Conservation (phyloP, 2,797 vertebrate genomes). For the Neosalanx taihuensis region DNA sequence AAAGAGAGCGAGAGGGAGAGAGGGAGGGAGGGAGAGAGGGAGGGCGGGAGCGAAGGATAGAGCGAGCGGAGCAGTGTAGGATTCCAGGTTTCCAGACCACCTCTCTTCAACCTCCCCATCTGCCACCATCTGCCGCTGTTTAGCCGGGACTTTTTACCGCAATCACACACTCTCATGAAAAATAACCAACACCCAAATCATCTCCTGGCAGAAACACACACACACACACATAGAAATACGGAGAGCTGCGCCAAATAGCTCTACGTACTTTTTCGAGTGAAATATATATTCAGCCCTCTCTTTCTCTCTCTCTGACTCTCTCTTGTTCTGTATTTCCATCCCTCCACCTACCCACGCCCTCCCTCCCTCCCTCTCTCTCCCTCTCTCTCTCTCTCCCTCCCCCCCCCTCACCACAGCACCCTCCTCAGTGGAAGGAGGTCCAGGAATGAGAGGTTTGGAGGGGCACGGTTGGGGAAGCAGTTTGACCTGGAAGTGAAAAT, state of each 20-base stretch:
- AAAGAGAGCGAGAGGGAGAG: slow-evolving; percentile 51
- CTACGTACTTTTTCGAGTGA: slow-evolving; percentile 88
- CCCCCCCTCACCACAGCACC: slow-evolving; percentile 59
- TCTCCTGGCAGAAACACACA: slow-evolving; percentile 76
- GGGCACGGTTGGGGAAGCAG: no score
- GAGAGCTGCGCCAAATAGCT: slow-evolving; percentile 95
- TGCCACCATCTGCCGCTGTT: slow-evolving; percentile 99
- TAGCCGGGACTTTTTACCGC: slow-evolving; percentile 97
- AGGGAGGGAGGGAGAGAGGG: slow-evolving; percentile 49
- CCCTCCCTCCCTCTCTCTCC: slow-evolving; percentile 35
- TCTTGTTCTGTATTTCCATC: background rate
- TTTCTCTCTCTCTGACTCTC: slow-evolving; percentile 1
- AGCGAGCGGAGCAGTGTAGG: slow-evolving; percentile 84
- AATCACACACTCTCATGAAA: slow-evolving; percentile 98
- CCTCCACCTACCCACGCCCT: slow-evolving; percentile 16
- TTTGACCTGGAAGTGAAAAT: no score
- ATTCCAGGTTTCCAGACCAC: slow-evolving; percentile 97
- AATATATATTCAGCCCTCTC: slow-evolving; percentile 56
- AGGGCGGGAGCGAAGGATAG: slow-evolving; percentile 55
- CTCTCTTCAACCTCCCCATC: slow-evolving; percentile 99
- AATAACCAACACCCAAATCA: slow-evolving; percentile 99
- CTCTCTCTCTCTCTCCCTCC: slow-evolving; percentile 36
- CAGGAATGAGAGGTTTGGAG: no score
- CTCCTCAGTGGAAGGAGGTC: slow-evolving; percentile 28
- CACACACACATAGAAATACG: slow-evolving; percentile 50